These are phyloP conservation scores for Scrobipalpa costella DNA, from an alignment of 2,888 invertebrate genomes.

Conservation along the genomic window DNA sequence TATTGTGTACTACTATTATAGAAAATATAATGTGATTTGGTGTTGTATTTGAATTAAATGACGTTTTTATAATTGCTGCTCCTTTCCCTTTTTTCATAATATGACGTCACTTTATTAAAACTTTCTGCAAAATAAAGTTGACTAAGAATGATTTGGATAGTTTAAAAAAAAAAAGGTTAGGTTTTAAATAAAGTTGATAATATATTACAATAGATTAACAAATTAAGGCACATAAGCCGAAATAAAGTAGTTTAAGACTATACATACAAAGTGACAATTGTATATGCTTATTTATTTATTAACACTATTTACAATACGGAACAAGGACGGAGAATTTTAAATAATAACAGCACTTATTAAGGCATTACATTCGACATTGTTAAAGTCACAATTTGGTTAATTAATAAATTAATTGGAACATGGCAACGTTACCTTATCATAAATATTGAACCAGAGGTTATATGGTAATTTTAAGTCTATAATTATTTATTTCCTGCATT, in stretches of 20 bases:
- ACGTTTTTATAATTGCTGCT: conserved; percentile 73
- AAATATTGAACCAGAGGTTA: background rate
- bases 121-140: background rate
- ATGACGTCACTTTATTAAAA: background rate
- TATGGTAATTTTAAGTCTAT: background rate
- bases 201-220: conserved; percentile 41
- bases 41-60: conserved; percentile 81
- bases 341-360: conserved; percentile 29
- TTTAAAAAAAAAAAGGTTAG: conserved; percentile 29
- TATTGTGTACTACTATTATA: conserved; percentile 76
- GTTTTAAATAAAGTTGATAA: conserved; percentile 31
- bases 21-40: conserved; percentile 81
- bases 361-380: conserved; percentile 30
- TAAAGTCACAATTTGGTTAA: conserved; percentile 7
- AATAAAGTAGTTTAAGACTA: conserved; percentile 19
- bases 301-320: conserved; percentile 50
- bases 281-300: conserved; percentile 35
- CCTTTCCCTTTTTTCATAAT: conserved; percentile 68
- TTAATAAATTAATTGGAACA: conserved; percentile 25
- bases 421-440: conserved; percentile 22
- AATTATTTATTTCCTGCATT: background rate
- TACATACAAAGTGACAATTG: conserved; percentile 21
- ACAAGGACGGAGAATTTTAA: conserved; percentile 32
- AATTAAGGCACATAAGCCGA: conserved; percentile 24
- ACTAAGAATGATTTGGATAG: background rate